Evolutionary conservation across 2,113 vertebrate species (phyloP).

Genomic region (Taurulus bubalis): DNA sequence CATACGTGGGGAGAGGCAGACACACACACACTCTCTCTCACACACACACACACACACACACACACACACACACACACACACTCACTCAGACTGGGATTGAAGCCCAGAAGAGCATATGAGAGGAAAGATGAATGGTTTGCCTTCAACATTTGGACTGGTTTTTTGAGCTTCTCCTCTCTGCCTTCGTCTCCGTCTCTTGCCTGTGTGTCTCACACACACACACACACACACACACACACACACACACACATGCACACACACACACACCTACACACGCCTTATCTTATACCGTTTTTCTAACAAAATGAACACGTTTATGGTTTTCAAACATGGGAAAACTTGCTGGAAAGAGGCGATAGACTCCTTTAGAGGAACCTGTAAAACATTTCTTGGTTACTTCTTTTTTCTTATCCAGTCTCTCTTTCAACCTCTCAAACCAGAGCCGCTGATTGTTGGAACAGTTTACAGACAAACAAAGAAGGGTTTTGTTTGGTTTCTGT

Average conservation of each 20-base stretch:
- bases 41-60: constrained; percentile 31
- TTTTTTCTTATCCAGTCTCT: too few species aligned
- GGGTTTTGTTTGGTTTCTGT: too few species aligned
- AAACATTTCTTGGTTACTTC: too few species aligned
- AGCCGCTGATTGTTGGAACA: too few species aligned
- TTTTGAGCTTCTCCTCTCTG: constrained; percentile 37
- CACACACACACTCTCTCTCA: constrained; percentile 31
- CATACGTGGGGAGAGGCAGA: constrained; percentile 47
- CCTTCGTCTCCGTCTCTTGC: constrained; percentile 4
- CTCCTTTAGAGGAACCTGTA: too few species aligned
- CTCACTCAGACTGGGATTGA: constrained; percentile 59
- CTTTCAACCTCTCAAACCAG: background rate
- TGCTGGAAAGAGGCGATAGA: background rate
- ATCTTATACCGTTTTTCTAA: background rate
- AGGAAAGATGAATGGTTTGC: constrained; percentile 77
- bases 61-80: constrained; percentile 22
- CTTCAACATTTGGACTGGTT: constrained; percentile 73
- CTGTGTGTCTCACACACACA: background rate
- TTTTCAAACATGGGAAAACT: background rate
- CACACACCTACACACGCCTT: constrained; percentile 9
- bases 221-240: background rate
- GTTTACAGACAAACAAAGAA: too few species aligned
- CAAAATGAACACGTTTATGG: too few species aligned
- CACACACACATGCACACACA: constrained; percentile 7
- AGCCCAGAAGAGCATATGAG: constrained; percentile 76